phyloP scores from a whole-genome alignment of 2,797 vertebrate genomes.

The Valencia hispanica region DNA sequence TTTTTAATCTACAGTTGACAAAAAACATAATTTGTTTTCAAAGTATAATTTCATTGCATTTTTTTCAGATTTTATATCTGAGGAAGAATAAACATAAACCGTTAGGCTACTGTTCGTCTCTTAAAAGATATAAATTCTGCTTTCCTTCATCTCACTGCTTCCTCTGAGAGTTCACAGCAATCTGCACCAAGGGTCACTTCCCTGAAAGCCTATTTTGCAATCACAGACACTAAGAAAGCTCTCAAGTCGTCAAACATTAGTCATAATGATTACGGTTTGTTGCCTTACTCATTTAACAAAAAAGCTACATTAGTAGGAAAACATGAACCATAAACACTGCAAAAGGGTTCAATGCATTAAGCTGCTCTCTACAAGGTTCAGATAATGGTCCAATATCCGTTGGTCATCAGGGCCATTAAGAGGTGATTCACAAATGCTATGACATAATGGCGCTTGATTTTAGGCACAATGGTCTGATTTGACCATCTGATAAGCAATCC shows the following conservation, averaged over 20 bases:
- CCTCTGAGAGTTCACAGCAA: conserved; percentile 10
- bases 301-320: background rate
- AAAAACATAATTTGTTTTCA: conserved; percentile 10
- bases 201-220: conserved; percentile 17
- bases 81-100: background rate
- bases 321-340: background rate
- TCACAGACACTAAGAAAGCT: conserved; percentile 29
- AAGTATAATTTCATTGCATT: background rate
- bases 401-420: conserved; percentile 18
- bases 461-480: background rate
- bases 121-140: background rate
- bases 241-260: conserved; percentile 24
- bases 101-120: background rate
- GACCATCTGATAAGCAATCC: background rate
- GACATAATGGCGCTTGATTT: conserved; percentile 39
- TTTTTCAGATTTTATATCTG: background rate
- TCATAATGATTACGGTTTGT: background rate
- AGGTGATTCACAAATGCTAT: conserved; percentile 22
- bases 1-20: conserved; percentile 31
- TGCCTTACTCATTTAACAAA: background rate
- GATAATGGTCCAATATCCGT: conserved; percentile 51
- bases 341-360: background rate
- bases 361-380: conserved; percentile 26
- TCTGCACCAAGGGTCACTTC: conserved; percentile 6
- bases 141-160: conserved; percentile 26